phyloP scores from a whole-genome alignment of 2,113 vertebrate genomes.

The Myanophis thanlyinensis region DNA sequence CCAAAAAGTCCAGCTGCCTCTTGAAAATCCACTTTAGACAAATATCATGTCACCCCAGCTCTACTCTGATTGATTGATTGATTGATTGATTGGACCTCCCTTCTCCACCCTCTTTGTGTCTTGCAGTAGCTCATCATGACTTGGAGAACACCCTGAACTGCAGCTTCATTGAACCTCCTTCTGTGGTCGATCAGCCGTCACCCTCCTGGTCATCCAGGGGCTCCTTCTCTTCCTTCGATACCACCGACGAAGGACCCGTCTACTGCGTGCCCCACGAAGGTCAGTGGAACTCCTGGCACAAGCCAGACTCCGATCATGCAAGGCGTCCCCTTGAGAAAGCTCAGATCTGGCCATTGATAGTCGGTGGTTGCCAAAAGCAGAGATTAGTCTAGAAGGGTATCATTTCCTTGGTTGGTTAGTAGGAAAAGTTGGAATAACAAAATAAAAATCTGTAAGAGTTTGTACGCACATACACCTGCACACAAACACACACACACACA shows the following conservation, averaged over 20 bases:
- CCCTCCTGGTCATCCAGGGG: constrained; percentile 94
- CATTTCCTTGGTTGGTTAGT: not conserved
- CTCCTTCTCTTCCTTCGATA: constrained; percentile 97
- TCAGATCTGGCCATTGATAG: not conserved
- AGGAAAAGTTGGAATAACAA: not conserved
- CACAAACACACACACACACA: not conserved
- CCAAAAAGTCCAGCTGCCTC: no score
- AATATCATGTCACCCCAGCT: no score
- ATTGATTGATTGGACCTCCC: not conserved
- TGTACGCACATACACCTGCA: not conserved
- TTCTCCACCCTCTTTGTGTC: no score
- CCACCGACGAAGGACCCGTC: constrained; percentile 90
- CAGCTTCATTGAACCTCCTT: constrained; percentile 95
- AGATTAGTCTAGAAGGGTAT: not conserved
- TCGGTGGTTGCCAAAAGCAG: not conserved
- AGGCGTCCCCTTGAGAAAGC: not conserved
- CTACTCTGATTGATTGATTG: not conserved
- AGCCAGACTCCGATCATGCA: not conserved
- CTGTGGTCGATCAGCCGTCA: constrained; percentile 87
- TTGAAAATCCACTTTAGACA: no score
- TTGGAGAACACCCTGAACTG: constrained; percentile 95
- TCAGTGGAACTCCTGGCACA: constrained; percentile 59
- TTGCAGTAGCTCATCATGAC: constrained; percentile 92
- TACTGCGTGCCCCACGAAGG: constrained; percentile 96
- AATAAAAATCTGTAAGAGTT: not conserved